Evolutionary conservation across 2,113 vertebrate genomes (phyloP).

Genomic region (Peromyscus maniculatus): DNA sequence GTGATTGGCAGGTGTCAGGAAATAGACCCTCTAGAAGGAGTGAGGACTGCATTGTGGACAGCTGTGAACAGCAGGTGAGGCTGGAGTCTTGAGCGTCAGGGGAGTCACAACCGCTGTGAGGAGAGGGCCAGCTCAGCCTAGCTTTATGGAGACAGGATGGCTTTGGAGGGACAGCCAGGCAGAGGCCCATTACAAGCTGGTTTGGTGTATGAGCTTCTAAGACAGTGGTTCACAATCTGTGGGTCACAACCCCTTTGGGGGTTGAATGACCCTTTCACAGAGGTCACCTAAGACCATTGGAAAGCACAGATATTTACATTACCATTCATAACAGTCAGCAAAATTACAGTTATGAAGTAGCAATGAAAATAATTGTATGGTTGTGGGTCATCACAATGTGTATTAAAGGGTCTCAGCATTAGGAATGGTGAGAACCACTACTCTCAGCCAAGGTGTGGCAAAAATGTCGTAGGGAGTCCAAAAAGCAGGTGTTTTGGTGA

Average conservation of each 20-base stretch:
- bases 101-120: fast-evolving
- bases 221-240: neutral
- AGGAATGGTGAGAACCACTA: neutral
- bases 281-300: neutral
- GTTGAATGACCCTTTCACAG: neutral
- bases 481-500: neutral
- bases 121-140: fast-evolving
- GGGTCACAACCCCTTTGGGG: neutral
- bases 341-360: neutral
- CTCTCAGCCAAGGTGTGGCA: neutral
- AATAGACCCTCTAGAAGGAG: neutral
- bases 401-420: neutral
- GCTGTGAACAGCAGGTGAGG: neutral
- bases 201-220: neutral
- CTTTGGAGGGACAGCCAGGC: neutral
- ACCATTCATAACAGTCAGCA: neutral
- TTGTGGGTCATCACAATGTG: neutral
- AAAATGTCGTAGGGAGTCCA: fast-evolving
- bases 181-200: neutral
- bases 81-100: no score
- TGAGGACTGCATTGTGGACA: neutral
- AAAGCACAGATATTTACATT: neutral
- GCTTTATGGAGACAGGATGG: neutral
- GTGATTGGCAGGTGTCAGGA: neutral
- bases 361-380: neutral